Base-by-base conservation (phyloP, 2,888 invertebrate species). In the Maniola hyperantus region DNA sequence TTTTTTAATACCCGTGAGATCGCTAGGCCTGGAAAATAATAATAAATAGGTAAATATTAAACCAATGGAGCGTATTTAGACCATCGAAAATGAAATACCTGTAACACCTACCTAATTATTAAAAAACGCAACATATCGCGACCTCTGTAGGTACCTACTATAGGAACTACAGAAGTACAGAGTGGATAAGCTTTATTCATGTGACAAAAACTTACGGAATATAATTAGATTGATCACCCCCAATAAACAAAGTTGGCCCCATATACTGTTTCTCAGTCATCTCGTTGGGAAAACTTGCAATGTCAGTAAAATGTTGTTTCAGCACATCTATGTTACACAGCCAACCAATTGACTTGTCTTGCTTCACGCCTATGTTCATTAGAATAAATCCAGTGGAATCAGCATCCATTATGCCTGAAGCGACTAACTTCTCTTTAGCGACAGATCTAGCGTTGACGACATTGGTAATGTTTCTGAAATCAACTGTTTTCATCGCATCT, bases 401-500 rank as follows among this genome's bases (percentile, higher is more conserved):
- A 0, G 77, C 71, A 39, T 76, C 73, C 1, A 77, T 62, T 0
- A 80, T 69, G 1, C 79, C 77, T 1, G 84, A 77, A 7, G 76
- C 71, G 42, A 75, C 44, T 0, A 88, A 73, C 65, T 74, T 73
- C 0, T 81, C 67, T 68, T 73, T 83, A 0, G 83, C 94, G 2
- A 79, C 66, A 72, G 87, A 88, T 66, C 95, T 92, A 0, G 95
- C 96, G 75, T 94, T 89, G 0, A 93, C 90, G 72, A 96, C 78
- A 0, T 95, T 83, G 2, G 93, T 76, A 10, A 91, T 79, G 4
- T 88, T 84, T 0, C 94, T 87, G 53, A 97, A 87, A 10, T 90
- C 76, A 0, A 96, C 83, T 0, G 83, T 77, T 66, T 88, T 86
- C 94, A 98, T 94, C 0, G 94, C 93, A 20, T 81, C 74, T n/a